These are phyloP conservation scores for Cryptocephalus moraei DNA, from an alignment of 2,888 invertebrate species.

Conservation along the genomic window DNA sequence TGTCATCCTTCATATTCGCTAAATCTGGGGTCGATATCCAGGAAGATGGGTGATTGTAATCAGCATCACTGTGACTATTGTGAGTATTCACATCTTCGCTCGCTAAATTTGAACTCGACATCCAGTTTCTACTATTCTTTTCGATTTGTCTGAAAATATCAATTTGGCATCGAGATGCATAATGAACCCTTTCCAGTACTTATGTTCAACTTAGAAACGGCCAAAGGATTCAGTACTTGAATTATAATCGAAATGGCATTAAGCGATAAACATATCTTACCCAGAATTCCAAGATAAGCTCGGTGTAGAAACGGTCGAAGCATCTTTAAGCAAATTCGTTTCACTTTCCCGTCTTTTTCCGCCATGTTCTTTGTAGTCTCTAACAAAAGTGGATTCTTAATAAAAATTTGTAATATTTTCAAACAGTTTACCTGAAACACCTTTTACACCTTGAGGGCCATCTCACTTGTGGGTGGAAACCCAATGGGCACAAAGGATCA, in stretches of 20 bases:
- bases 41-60: conserved; percentile 40
- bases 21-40: conserved; percentile 81
- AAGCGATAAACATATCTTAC: conserved; percentile 11
- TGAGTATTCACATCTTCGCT: conserved; percentile 21
- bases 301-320: conserved; percentile 65
- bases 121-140: conserved; percentile 54
- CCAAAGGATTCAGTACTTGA: not conserved
- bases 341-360: conserved; percentile 60
- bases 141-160: conserved; percentile 19
- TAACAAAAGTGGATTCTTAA: conserved; percentile 23
- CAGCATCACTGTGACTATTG: conserved; percentile 18
- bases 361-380: conserved; percentile 86
- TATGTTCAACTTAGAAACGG: too few relatives aligned
- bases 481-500: conserved; percentile 82
- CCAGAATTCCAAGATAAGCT: conserved; percentile 58
- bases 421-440: conserved; percentile 61
- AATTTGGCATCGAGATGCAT: conserved; percentile 14
- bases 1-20: conserved; percentile 50
- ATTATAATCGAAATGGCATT: not conserved
- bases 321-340: conserved; percentile 41
- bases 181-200: not conserved
- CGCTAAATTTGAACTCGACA: conserved; percentile 62
- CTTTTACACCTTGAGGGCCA: conserved; percentile 91
- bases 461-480: conserved; percentile 89
- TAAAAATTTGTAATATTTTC: not conserved